A percentile compares a stretch with the other conserved stretches of the same genome.
phyloP scores from a whole-genome alignment of 2,888 invertebrate genomes.

The Lithophane semibrunnea region DNA sequence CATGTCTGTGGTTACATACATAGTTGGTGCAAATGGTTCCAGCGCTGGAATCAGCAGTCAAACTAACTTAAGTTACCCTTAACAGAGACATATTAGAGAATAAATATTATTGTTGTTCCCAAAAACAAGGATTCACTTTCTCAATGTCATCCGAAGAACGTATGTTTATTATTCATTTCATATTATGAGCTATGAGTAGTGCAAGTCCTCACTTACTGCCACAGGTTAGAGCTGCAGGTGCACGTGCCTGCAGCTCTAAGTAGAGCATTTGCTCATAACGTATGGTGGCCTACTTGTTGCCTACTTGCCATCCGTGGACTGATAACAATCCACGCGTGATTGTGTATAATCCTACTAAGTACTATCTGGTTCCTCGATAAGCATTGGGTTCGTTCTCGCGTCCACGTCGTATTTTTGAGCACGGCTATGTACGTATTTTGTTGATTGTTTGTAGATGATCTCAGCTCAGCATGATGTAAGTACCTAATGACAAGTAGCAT shows the following conservation, averaged over 20 bases:
- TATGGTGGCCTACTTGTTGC: conserved; percentile 28
- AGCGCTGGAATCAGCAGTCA: neutral
- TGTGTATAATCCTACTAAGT: conserved; percentile 17
- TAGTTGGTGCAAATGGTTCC: neutral
- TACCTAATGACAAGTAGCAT: neutral
- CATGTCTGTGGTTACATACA: neutral
- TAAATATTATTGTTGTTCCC: too few relatives aligned
- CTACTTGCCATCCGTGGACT: conserved; percentile 20
- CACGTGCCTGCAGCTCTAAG: neutral
- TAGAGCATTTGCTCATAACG: neutral
- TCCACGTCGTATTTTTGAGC: neutral
- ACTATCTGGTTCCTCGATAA: conserved; percentile 25
- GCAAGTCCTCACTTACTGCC: neutral
- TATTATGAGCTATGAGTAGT: neutral
- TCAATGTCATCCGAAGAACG: neutral
- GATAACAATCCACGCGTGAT: conserved; percentile 16
- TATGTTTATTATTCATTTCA: neutral
- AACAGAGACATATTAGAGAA: too few relatives aligned
- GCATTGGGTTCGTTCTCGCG: conserved; percentile 5
- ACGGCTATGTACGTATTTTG: neutral
- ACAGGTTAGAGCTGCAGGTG: neutral
- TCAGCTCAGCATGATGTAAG: too few relatives aligned
- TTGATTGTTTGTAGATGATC: neutral
- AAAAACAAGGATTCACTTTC: neutral
- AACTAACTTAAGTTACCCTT: too few relatives aligned